Base-by-base conservation (phyloP, 1,140 invertebrate species). In the Drosophila azteca region DNA sequence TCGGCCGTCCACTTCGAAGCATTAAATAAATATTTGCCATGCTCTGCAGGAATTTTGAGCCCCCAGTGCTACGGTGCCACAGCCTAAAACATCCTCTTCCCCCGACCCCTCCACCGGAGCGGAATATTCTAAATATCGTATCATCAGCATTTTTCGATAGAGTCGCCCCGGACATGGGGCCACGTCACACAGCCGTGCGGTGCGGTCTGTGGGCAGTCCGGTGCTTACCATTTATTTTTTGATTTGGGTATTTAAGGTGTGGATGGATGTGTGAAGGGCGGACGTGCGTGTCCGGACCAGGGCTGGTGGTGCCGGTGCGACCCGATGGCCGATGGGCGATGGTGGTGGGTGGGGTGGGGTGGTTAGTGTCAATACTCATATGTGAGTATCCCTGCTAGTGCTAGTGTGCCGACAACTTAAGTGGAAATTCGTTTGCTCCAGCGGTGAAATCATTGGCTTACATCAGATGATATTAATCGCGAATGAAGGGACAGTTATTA, bases 211-310 rank as follows among this genome's bases (percentile, higher is more conserved):
- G 64, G 48, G 1, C 53, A 73, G 70, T 87, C 77, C 74, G 82
- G 83, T 88, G 82, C 88, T 87, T 88, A 88, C 70, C 83, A 89
- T 89, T 89, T 89, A 88, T 88, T 88, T 77, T 88, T 88, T 88
- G 83, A 88, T 88, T 88, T 88, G 84, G 83, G 83, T 88, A 83
- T 83, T 88, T 88, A 88, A 88, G 83, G 83, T 88, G 83, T 75
- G 76, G 83, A 88, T 76, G 67, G 79, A 72, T 58, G 59, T 68
- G 52, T 68, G 60, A 17, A 44, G 35, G 59, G 73, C 77, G 54
- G 60, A 44, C 82, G 81, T 85, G 82, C 81, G 82, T 85, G 64
- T 72, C 62, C 62, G 24, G n/a, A n/a, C 26, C 29, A 6, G 24
- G 24, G 24, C 31, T 31, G 60, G 39, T n/a, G n/a, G 52, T 22